phyloP scores from a whole-genome alignment of 2,797 vertebrate genomes.

The Masticophis lateralis region DNA sequence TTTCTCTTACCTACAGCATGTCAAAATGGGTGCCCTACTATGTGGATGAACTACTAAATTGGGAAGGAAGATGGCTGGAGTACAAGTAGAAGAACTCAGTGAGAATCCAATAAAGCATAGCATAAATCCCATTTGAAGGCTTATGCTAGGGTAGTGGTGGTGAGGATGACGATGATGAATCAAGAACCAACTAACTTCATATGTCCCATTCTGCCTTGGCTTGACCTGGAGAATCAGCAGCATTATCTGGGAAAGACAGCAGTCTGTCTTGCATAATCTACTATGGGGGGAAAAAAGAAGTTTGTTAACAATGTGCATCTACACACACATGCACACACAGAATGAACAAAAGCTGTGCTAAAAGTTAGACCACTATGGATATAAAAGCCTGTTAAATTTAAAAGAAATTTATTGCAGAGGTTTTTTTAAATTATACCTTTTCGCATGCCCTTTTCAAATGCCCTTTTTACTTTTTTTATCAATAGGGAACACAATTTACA shows the following conservation, averaged over 20 bases:
- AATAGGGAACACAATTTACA: neutral
- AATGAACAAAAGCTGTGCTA: neutral
- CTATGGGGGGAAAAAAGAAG: neutral
- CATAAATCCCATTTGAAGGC: neutral
- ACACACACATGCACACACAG: neutral
- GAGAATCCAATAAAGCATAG: neutral
- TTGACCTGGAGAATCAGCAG: neutral
- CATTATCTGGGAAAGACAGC: neutral
- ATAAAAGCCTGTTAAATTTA: neutral
- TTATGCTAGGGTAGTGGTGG: neutral
- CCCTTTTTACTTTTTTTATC: neutral
- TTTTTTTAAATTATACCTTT: neutral
- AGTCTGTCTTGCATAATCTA: neutral
- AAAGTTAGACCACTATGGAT: neutral
- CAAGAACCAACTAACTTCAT: neutral
- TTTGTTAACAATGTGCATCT: neutral
- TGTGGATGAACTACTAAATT: neutral
- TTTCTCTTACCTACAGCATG: neutral
- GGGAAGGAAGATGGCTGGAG: neutral
- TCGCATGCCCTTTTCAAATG: neutral
- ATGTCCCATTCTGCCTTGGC: neutral
- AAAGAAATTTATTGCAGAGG: neutral
- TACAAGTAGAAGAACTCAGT: neutral
- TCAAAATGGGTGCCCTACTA: neutral
- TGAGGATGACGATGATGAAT: neutral